Conservation (phyloP, 1,140 invertebrate genomes). For the Pseudomyrmex cubaensis region DNA sequence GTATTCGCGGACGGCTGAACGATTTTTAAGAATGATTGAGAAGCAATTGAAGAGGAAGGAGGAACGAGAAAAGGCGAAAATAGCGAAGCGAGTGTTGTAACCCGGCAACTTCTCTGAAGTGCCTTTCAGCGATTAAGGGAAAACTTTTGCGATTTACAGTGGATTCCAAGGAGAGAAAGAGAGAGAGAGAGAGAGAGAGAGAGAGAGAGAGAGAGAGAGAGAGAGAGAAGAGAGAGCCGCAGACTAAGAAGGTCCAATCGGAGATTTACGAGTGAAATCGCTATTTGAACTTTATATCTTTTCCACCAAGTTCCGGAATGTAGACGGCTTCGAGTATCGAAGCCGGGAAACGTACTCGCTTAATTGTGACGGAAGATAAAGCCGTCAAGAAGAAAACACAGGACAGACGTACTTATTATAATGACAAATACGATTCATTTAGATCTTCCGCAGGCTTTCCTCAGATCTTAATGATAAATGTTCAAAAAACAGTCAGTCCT, state of each 20-base stretch:
- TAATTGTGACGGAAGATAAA: not conserved
- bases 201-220: not conserved
- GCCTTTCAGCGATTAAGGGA: constrained; percentile 71
- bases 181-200: constrained; percentile 7
- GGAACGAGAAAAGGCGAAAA: not conserved
- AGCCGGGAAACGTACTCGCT: not conserved
- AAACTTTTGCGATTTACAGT: constrained; percentile 74
- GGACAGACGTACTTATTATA: not conserved
- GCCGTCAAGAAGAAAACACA: not conserved
- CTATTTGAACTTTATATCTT: constrained; percentile 72
- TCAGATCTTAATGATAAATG: constrained; percentile 37
- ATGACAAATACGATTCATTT: constrained; percentile 17
- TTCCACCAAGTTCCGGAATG: constrained; percentile 60
- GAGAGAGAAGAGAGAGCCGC: constrained; percentile 38
- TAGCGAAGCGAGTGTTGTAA: constrained; percentile 57
- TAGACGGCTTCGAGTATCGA: constrained; percentile 52
- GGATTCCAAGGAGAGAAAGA: constrained; percentile 54
- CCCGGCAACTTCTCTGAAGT: constrained; percentile 66
- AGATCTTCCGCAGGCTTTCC: not conserved
- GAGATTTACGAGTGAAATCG: constrained; percentile 71
- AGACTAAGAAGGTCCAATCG: constrained; percentile 66
- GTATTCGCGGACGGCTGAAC: not conserved
- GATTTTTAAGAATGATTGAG: constrained; percentile 45
- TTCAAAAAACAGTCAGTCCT: constrained; percentile 50
- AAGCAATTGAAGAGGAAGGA: constrained; percentile 20